Evolutionary conservation across 2,888 invertebrate genomes (phyloP), one percentile per base, ranked within the genome.

Genomic region (Tachina grossa): DNA sequence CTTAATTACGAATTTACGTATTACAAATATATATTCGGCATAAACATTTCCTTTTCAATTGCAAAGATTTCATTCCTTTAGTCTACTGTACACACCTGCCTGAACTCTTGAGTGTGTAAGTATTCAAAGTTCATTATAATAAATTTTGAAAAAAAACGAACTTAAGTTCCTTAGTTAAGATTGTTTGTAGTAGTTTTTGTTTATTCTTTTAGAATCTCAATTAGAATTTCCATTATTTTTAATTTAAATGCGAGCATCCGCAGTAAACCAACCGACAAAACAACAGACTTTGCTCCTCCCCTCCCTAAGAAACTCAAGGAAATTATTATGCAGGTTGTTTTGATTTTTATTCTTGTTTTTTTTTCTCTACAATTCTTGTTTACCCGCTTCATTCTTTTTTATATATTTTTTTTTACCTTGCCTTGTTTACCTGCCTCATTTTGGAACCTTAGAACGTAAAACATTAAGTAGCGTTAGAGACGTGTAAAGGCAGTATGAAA

Each of bases 221-320:
- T 85, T 85, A 83, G 83, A 85, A 71, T 85, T 72, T 80, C 75
- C 55, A 69, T 82, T 80, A 55, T 53, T 85, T 83, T 75, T 76
- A 85, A 85, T 85, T 85, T 83, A 85, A 85, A 85, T 80, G 79
- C 85, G 85, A 80, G 83, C 85, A 85, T 85, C 85, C 85, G 85
- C 83, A 65, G 59, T 49, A 63, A 57, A 68, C 41, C 51, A 61
- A 76, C 59, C 59, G 63, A 72, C 66, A 59, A 77, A 53, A 51
- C 9, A 66, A 45, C 41, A 41, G 49, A 19, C 47, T 69, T 19
- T 45, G 49, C 45, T 45, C 13, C 39, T 41, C 41, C 61, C 83
- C 14, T 63, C 45, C n/a, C 43, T 31, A 16, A 57, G 13, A 65
- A 57, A 61, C 31, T 51, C 41, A 74, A 61, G n/a, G 22, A 51